Conservation (phyloP, 2,113 vertebrate species). For the Romanogobio albipinnatus region DNA sequence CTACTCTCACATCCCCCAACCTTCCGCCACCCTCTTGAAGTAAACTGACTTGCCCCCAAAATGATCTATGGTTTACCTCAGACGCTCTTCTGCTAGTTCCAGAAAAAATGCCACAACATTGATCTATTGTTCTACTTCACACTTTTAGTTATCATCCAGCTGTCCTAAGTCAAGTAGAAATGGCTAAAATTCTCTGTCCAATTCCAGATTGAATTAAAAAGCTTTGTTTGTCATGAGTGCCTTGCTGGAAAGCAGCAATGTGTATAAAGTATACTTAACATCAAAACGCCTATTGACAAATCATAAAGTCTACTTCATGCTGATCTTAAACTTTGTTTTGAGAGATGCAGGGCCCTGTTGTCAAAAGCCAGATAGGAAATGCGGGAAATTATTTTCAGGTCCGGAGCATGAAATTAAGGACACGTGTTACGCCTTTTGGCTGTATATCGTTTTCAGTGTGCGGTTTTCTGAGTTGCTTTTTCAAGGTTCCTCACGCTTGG, state of each 20-base stretch:
- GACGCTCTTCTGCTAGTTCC: constrained; percentile 44
- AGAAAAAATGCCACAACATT: constrained; percentile 46
- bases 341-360: constrained; percentile 76
- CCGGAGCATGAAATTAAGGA: constrained; percentile 83
- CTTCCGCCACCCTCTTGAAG: neutral
- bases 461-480: constrained; percentile 69
- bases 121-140: constrained; percentile 49
- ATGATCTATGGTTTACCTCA: neutral
- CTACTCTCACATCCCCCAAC: neutral
- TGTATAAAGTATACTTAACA: constrained; percentile 81
- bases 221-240: constrained; percentile 77
- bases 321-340: constrained; percentile 77
- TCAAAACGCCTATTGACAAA: constrained; percentile 78
- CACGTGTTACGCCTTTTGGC: constrained; percentile 84
- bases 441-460: constrained; percentile 73
- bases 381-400: constrained; percentile 88
- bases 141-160: constrained; percentile 63
- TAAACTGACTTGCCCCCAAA: constrained; percentile 37
- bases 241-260: constrained; percentile 75
- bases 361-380: constrained; percentile 87
- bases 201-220: constrained; percentile 75
- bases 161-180: constrained; percentile 38
- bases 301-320: constrained; percentile 77
- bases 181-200: constrained; percentile 63
- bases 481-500: constrained; percentile 71